Conservation (phyloP, 2,888 invertebrate genomes). For the Lepidocyrtinus sp. region DNA sequence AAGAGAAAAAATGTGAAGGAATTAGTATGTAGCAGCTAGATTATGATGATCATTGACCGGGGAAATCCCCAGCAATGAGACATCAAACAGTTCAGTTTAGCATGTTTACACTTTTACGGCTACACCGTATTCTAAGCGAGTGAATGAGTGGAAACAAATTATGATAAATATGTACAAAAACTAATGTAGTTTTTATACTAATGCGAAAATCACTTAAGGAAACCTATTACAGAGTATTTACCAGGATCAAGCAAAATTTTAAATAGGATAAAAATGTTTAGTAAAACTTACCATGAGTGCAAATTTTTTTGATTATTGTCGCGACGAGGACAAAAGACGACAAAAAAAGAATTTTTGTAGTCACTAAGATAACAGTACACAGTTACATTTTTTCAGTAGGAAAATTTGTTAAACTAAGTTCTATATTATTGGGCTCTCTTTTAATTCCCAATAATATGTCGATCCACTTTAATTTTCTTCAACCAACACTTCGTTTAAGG, state of each 20-base stretch:
- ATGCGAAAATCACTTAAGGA: background rate
- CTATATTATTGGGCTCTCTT: slow-evolving; percentile 25
- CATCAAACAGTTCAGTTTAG: no score
- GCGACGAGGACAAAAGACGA: slow-evolving; percentile 34
- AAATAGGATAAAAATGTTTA: slow-evolving; percentile 3
- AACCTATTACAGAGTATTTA: no score
- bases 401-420: slow-evolving; percentile 30
- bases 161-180: no score
- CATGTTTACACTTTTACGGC: no score
- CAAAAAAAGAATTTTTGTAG: slow-evolving; percentile 49
- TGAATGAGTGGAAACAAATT: no score
- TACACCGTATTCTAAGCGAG: no score
- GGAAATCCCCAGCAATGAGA: background rate
- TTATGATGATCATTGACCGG: background rate
- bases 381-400: slow-evolving; percentile 56
- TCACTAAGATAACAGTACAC: slow-evolving; percentile 53
- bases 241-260: no score
- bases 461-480: background rate
- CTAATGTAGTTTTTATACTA: no score
- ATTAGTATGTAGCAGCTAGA: background rate
- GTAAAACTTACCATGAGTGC: slow-evolving; percentile 58
- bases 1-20: background rate
- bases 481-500: background rate
- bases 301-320: slow-evolving; percentile 57
- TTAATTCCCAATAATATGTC: slow-evolving; percentile 31